These are phyloP conservation scores for Leptinotarsa rubiginosa DNA, from an alignment of 2,888 invertebrate genomes.

Conservation along the genomic window DNA sequence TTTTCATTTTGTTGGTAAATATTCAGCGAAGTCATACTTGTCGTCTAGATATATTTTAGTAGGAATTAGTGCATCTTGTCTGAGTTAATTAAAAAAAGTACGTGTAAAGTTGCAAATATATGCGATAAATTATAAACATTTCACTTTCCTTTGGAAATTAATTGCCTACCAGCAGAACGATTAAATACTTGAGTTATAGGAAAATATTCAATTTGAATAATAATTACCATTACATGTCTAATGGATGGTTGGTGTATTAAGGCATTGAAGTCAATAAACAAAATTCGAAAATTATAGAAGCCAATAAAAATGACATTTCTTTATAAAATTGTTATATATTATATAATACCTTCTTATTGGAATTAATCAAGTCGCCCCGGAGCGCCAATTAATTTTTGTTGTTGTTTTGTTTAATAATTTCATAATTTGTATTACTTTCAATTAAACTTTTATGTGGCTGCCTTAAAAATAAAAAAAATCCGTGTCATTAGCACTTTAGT, in stretches of 20 bases:
- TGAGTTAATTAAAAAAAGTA: background rate
- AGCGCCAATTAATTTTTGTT: too few species aligned
- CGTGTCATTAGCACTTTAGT: too few species aligned
- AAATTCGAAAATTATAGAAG: too few species aligned
- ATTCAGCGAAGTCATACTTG: background rate
- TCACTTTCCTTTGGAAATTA: background rate
- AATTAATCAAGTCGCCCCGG: too few species aligned
- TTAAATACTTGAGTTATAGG: slow-evolving; percentile 1
- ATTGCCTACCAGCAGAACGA: slow-evolving; percentile 18
- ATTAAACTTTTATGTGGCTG: too few species aligned
- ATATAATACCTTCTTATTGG: too few species aligned
- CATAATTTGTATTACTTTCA: too few species aligned
- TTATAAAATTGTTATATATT: too few species aligned
- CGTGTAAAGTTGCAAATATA: background rate
- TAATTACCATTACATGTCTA: background rate
- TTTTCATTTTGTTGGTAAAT: background rate
- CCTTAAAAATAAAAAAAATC: too few species aligned
- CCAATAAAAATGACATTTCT: too few species aligned
- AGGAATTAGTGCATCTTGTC: background rate
- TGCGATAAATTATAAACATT: background rate
- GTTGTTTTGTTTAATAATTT: too few species aligned
- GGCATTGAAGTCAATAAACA: too few species aligned
- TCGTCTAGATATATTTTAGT: background rate
- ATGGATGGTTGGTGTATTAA: background rate
- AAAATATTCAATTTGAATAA: background rate